These are phyloP conservation scores for Chauna torquata DNA, from an alignment of 2,113 vertebrate species.

Conservation along the genomic window DNA sequence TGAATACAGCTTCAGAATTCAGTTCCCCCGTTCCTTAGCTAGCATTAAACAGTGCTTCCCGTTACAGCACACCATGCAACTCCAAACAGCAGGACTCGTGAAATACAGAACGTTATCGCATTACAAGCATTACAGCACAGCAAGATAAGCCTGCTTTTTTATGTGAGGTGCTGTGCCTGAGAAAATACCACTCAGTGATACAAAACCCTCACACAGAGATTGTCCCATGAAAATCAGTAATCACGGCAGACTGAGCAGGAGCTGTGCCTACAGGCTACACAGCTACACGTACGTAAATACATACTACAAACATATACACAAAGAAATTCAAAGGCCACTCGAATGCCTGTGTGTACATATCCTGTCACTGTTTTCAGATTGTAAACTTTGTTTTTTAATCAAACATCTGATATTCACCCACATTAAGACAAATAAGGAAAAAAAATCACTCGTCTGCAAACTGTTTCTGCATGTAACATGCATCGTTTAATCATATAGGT, in stretches of 20 bases:
- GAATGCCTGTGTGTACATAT: accelerated
- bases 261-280: background rate
- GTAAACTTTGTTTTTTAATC: background rate
- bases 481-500: background rate
- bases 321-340: background rate
- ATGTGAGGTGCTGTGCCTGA: background rate
- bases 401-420: background rate
- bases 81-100: background rate
- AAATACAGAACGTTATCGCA: accelerated
- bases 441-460: background rate
- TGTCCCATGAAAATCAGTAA: background rate
- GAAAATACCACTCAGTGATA: background rate
- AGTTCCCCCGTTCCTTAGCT: background rate
- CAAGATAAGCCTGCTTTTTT: background rate
- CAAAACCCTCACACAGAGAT: background rate
- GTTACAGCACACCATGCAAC: accelerated
- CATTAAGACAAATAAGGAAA: background rate
- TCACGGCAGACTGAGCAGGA: background rate
- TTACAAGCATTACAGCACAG: background rate
- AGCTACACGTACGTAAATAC: accelerated
- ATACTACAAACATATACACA: background rate
- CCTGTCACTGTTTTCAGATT: background rate
- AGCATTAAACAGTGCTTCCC: background rate
- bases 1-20: accelerated
- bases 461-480: background rate